Percentiles rank a stretch among this genome's conserved stretches.
Conservation (phyloP, 2,888 invertebrate genomes). For the Athalia cordata region DNA sequence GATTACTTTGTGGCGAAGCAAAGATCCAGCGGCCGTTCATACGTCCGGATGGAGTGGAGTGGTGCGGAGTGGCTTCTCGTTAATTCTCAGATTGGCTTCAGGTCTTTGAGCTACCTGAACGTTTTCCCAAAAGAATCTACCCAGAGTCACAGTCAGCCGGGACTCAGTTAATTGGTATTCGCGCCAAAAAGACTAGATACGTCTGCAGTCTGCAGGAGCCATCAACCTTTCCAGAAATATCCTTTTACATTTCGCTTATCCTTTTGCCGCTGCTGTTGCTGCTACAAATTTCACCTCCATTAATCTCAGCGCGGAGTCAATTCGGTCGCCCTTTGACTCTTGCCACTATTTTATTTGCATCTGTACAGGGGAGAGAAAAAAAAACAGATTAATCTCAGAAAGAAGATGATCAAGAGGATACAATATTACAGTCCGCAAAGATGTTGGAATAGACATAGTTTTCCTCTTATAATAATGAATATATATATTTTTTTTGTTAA, state of each 20-base stretch:
- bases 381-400: too few relatives aligned
- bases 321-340: too few relatives aligned
- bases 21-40: slow-evolving; percentile 28
- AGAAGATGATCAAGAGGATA: too few relatives aligned
- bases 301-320: too few relatives aligned
- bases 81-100: slow-evolving; percentile 66
- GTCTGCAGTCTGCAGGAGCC: not conserved
- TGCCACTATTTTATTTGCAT: too few relatives aligned
- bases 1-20: slow-evolving; percentile 43
- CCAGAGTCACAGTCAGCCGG: slow-evolving; percentile 27
- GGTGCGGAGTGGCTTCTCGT: slow-evolving; percentile 37
- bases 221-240: slow-evolving; percentile 4
- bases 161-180: slow-evolving; percentile 40
- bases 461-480: too few relatives aligned
- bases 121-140: slow-evolving; percentile 44
- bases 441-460: too few relatives aligned
- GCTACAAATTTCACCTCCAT: too few relatives aligned
- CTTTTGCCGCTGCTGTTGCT: slow-evolving; percentile 9
- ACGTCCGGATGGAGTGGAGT: slow-evolving; percentile 2
- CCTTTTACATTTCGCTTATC: not conserved
- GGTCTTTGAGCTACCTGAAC: slow-evolving; percentile 59
- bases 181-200: slow-evolving; percentile 20
- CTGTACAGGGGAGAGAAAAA: too few relatives aligned
- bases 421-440: too few relatives aligned
- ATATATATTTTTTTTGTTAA: slow-evolving; percentile 3